Base-by-base conservation (phyloP, 2,888 invertebrate genomes). In the Pyralis farinalis region DNA sequence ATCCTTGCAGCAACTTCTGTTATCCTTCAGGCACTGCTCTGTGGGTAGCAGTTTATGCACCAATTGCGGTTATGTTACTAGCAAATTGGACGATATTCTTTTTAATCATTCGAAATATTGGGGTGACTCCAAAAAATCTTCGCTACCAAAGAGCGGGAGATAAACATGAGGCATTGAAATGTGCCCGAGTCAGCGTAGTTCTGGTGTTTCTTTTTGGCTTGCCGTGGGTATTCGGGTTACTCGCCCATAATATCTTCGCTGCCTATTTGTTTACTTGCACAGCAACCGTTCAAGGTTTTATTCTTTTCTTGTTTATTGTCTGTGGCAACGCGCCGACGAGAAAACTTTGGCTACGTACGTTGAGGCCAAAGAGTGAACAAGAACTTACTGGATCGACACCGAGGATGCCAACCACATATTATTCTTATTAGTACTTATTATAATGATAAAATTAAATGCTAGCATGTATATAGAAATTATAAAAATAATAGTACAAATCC, bases 141-240 rank as follows among this genome's bases (percentile, higher is more conserved):
- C 74, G 75, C 42, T 70, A 76, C 44, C 60, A 62, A 32, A 38
- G 16, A n/a, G 32, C 27, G 28, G 60, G 60, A 6, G 71, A 71
- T 34, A 58, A 66, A 8, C 57, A 60, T 31, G 62, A 78, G 25
- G 49, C 71, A n/a, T 55, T 69, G 25, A 80, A 91, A 10, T 91
- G 92, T 58, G 78, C 92, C 4, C 89, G 91, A 16, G 84, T 92
- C 16, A 91, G 91, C 29, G 86, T 91, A 49, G 61, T 92, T 27
- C 68, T 92, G 12, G 92, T 92, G 36, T 92, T 92, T 47, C 73
- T 92, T 12, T 87, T 92, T 40, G 92, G 92, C 5, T 59, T 92
- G 10, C 92, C 92, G 1, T 92, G 92, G 92, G 45, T 91, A 8
- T 91, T 92, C 55, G 92, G 91, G 11, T 49, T 90, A 25, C 84